Evolutionary conservation across 2,888 invertebrate species (phyloP).

Genomic region (Coronaproctus castanopsis): DNA sequence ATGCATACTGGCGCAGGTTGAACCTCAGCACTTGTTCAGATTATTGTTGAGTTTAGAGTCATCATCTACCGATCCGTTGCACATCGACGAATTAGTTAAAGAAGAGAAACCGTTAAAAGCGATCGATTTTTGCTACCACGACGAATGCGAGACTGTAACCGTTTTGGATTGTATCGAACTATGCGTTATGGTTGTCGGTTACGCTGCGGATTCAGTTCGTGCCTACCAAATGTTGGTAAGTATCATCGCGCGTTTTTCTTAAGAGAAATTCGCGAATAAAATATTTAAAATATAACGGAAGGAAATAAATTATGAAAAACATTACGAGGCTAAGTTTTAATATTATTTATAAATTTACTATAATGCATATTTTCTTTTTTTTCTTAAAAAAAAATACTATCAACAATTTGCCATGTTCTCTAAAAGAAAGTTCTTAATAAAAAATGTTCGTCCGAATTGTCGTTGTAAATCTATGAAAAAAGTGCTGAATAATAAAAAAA

Average conservation of each 20-base stretch:
- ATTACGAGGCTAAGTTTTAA: not conserved
- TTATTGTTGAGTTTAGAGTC: slow-evolving; percentile 77
- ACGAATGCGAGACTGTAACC: slow-evolving; percentile 91
- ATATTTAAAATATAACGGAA: not conserved
- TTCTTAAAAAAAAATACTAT: too few relatives aligned
- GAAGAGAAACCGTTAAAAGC: slow-evolving; percentile 80
- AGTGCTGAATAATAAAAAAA: too few relatives aligned
- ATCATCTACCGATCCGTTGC: slow-evolving; percentile 80
- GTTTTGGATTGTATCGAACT: slow-evolving; percentile 94
- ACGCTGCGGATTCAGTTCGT: slow-evolving; percentile 76
- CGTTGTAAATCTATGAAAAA: too few relatives aligned
- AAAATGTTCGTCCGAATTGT: too few relatives aligned
- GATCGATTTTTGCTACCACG: slow-evolving; percentile 95
- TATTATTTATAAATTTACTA: not conserved
- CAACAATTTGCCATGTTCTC: too few relatives aligned
- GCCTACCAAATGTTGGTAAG: slow-evolving; percentile 79
- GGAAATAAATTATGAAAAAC: too few relatives aligned
- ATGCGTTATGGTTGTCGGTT: slow-evolving; percentile 96
- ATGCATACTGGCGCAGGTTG: too few relatives aligned
- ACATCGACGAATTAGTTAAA: slow-evolving; percentile 78
- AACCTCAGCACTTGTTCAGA: slow-evolving; percentile 78
- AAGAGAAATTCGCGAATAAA: not conserved
- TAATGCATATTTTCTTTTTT: too few relatives aligned
- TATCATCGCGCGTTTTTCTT: slow-evolving; percentile 17
- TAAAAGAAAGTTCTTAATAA: too few relatives aligned